phyloP scores from a whole-genome alignment of 2,797 vertebrate genomes.

The Bradypodion pumilum region DNA sequence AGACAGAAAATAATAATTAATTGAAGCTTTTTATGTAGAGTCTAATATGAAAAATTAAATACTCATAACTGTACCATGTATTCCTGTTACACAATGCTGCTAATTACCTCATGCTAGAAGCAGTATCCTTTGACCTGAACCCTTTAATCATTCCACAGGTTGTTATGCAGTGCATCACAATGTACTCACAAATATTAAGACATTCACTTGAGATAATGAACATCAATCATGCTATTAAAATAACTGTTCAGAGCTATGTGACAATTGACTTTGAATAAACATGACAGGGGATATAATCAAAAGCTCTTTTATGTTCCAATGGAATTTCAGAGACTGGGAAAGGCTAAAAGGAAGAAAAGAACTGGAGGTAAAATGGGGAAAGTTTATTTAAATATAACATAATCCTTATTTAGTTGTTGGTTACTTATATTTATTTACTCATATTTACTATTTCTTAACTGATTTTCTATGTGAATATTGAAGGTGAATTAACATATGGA shows the following conservation, averaged over 20 bases:
- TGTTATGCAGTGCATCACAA: constrained; percentile 21
- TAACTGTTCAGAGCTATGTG: constrained; percentile 14
- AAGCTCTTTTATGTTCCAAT: constrained; percentile 10
- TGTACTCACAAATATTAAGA: constrained; percentile 29
- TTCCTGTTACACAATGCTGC: constrained; percentile 24
- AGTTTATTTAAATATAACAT: neutral
- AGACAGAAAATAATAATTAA: constrained; percentile 40
- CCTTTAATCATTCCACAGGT: constrained; percentile 20
- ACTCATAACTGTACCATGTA: constrained; percentile 6
- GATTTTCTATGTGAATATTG: neutral
- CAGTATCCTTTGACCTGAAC: constrained; percentile 39
- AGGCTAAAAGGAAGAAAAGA: neutral
- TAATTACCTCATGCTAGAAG: constrained; percentile 37
- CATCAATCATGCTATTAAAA: constrained; percentile 34
- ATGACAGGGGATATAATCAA: constrained; percentile 9
- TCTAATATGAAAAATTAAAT: constrained; percentile 33
- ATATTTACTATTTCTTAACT: neutral
- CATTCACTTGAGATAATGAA: constrained; percentile 17
- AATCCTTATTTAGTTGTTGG: neutral
- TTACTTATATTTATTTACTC: neutral
- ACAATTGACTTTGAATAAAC: constrained; percentile 6
- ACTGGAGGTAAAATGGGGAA: neutral
- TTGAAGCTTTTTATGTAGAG: constrained; percentile 13
- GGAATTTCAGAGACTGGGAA: neutral
- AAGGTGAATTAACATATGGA: neutral